Evolutionary conservation across 37 sponge, comb jelly and placozoan species (phyloP).

Genomic region (Ianthella basta): DNA sequence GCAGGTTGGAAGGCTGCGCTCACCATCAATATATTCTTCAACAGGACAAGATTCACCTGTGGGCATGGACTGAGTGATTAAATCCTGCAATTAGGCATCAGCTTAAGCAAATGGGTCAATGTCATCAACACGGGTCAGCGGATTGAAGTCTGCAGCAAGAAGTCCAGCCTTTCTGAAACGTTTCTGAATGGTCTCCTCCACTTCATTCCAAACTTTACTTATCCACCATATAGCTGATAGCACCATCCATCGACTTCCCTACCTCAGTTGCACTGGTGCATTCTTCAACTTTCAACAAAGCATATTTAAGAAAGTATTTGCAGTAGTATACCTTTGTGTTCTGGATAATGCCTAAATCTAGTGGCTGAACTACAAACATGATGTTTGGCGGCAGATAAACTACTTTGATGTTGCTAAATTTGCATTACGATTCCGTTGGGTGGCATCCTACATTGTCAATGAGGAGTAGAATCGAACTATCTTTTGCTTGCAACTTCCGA

Average conservation of each 20-base stretch:
- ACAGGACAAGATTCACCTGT: conserved; percentile 27
- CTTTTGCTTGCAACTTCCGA: conserved; percentile 34
- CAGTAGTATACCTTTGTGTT: conserved; percentile 53
- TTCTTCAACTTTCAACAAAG: conserved; percentile 61
- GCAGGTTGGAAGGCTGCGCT: conserved; percentile 43
- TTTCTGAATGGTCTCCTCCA: conserved; percentile 54
- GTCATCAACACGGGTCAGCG: background rate
- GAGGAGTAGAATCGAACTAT: conserved; percentile 47
- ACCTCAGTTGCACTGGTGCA: conserved; percentile 53
- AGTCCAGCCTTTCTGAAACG: conserved; percentile 72
- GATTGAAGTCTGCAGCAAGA: conserved; percentile 35
- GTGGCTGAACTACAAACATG: conserved; percentile 72
- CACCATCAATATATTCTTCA: conserved; percentile 41
- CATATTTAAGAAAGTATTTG: conserved; percentile 37
- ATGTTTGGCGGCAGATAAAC: conserved; percentile 67
- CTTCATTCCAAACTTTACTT: conserved; percentile 47
- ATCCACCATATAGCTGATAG: conserved; percentile 59
- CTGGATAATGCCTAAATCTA: conserved; percentile 69
- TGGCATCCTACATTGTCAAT: conserved; percentile 77
- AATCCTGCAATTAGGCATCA: conserved; percentile 14
- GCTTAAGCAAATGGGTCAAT: conserved; percentile 32
- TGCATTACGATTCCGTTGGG: conserved; percentile 37
- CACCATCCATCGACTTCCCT: conserved; percentile 46
- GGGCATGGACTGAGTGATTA: conserved; percentile 8
- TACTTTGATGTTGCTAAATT: conserved; percentile 67